Conservation (phyloP, 2,113 vertebrate species). For the Synodontis membranacea region DNA sequence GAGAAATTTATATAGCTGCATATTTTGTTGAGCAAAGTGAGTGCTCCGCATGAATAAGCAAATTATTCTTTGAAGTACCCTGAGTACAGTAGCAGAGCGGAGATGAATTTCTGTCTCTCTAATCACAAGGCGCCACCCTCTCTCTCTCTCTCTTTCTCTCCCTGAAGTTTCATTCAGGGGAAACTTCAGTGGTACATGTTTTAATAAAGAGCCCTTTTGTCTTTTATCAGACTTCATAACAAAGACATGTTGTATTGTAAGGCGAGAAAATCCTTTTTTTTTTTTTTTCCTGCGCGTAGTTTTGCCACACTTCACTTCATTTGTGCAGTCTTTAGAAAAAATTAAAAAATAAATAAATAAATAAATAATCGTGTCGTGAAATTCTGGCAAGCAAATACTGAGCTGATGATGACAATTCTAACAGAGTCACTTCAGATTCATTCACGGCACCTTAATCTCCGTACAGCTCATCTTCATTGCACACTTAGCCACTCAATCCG, state of each 20-base stretch:
- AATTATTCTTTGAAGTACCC: constrained; percentile 64
- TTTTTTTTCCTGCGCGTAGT: constrained; percentile 2
- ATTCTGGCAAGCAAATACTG: background rate
- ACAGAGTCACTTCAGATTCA: background rate
- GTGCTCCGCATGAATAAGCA: constrained; percentile 62
- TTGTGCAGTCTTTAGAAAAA: background rate
- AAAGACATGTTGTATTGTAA: background rate
- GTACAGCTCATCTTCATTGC: constrained; percentile 29
- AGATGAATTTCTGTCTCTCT: constrained; percentile 36
- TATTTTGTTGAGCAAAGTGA: constrained; percentile 45
- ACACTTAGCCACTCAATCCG: constrained; percentile 22
- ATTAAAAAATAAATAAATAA: background rate
- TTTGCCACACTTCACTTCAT: background rate
- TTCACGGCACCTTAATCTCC: background rate
- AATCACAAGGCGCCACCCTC: constrained; percentile 7
- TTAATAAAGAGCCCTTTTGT: constrained; percentile 41
- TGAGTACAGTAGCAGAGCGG: constrained; percentile 32
- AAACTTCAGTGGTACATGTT: constrained; percentile 19
- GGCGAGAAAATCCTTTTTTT: background rate
- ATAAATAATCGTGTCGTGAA: background rate
- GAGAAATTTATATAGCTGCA: constrained; percentile 55
- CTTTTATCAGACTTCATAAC: constrained; percentile 3
- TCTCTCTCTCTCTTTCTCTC: background rate
- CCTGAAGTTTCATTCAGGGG: constrained; percentile 25
- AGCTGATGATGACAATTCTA: background rate